Evolutionary conservation across 2,888 invertebrate genomes (phyloP), one percentile per base, ranked within the genome.

Genomic region (Gonocerus acuteangulatus): DNA sequence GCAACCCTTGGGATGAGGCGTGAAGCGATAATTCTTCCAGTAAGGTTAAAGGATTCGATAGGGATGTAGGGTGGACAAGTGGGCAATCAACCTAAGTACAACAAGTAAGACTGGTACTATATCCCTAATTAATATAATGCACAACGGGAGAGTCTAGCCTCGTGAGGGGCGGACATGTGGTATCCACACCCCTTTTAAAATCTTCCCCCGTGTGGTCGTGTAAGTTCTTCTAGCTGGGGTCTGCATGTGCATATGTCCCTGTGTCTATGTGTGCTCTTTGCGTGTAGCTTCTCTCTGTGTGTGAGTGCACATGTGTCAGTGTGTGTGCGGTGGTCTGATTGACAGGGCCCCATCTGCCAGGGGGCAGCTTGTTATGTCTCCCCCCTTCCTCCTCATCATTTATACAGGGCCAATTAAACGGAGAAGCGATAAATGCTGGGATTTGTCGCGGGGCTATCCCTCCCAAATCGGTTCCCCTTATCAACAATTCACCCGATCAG

Each of bases 321-420:
- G 27, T 27, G 27, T 27, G 27, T 9, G 21, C 18, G 19, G 11
- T 16, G 52, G 22, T 13, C 39, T 52, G 52, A 52, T 52, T 52
- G 52, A 52, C 52, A 52, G 52, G 52, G 42, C 21, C 39, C 52
- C 52, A 52, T 36, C 52, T 52, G 52, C 21, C 52, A 42, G 36
- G 39, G 39, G 39, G 15, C n/a, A 11, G 13, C 39, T 39, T 39
- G 39, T 39, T 39, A 47, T 47, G 16, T 42, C 44, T 54, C 15
- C 54, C 32, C 23, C 18, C 9, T 6, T 16, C 57, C 47, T 13
- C 22, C 45, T 47, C 57, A 57, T 57, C 57, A 44, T 45, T 57
- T 57, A 57, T 57, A 45, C 57, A 57, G 44, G 49, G 57, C 44
- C 57, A 57, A 57, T 47, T 57, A 57, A 57, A 36, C 52, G 52